Evolutionary conservation across 2,888 invertebrate species (phyloP), one percentile per base, ranked within the genome.

Genomic region (Sminthurinus aureus): DNA sequence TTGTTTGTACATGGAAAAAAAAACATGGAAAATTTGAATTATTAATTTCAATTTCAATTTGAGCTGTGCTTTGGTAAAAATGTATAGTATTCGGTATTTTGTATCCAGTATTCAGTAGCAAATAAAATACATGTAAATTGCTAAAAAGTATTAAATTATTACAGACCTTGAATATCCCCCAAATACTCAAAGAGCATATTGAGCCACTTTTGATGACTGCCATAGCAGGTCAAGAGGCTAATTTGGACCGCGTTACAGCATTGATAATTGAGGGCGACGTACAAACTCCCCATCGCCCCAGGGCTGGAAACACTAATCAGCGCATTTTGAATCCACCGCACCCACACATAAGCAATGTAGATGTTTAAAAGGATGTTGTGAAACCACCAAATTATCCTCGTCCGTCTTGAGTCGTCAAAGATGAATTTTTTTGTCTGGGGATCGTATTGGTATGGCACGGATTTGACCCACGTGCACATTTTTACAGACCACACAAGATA

Each of bases 121-220:
- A n/a, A n/a, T n/a, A n/a, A n/a, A n/a, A n/a, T n/a, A n/a, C n/a
- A n/a, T n/a, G n/a, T n/a, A n/a, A n/a, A n/a, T n/a, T n/a, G n/a
- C n/a, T n/a, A n/a, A n/a, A n/a, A n/a, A n/a, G n/a, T n/a, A n/a
- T 8, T 13, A 9, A 13, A n/a, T n/a, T n/a, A n/a, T n/a, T n/a
- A n/a, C n/a, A n/a, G 2, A 71, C 71, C 24, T 22, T 71, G 71
- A 18, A 71, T 71, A 3, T 71, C 22, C 3, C 6, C 24, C 22
- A 71, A 22, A 22, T 71, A 71, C 24, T 71, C 71, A 22, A 22
- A 22, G 22, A 71, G 24, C 71, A 71, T 71, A 24, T 71, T 71
- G 22, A 22, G 24, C 71, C 71, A 71, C 24, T 71, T 71, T 12
- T 71, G 71, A 71, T 71, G 71, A 12, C 24, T 20, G 24, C 71